A percentile compares a stretch with the other conserved stretches of the same genome.
phyloP scores from a whole-genome alignment of 1,140 invertebrate species.

The Dysdera silvatica region DNA sequence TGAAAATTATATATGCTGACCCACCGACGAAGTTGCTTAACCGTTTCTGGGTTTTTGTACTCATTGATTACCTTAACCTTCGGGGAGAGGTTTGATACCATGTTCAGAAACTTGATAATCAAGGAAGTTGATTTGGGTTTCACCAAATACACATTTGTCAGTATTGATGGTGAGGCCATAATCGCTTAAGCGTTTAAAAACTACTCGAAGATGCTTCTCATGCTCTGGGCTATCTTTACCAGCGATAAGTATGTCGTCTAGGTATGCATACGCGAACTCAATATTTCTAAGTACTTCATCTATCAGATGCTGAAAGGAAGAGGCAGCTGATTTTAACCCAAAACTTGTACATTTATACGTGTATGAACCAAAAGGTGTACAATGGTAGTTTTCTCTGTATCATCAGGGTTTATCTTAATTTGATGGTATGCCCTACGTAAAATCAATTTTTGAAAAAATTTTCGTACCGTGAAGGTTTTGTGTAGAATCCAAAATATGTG shows the following conservation, averaged over 20 bases:
- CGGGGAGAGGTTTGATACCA: neutral
- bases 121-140: neutral
- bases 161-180: slow-evolving; percentile 5
- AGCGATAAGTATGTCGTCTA: slow-evolving; percentile 6
- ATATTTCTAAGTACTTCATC: neutral
- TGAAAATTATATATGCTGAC: slow-evolving; percentile 44
- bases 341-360: neutral
- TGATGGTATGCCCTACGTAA: neutral
- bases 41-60: slow-evolving; percentile 35
- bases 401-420: neutral
- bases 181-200: slow-evolving; percentile 27
- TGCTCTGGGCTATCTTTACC: neutral
- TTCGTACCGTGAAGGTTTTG: neutral
- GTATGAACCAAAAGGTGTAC: neutral
- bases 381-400: neutral
- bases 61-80: neutral
- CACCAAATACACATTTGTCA: neutral
- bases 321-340: neutral
- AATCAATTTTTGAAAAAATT: slow-evolving; percentile 8
- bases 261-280: neutral
- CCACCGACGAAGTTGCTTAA: slow-evolving; percentile 39
- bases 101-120: neutral
- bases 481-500: slow-evolving; percentile 31
- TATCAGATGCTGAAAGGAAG: neutral
- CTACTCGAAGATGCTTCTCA: neutral